Base-by-base conservation (phyloP, 2,113 vertebrate species). In the Chionis minor region DNA sequence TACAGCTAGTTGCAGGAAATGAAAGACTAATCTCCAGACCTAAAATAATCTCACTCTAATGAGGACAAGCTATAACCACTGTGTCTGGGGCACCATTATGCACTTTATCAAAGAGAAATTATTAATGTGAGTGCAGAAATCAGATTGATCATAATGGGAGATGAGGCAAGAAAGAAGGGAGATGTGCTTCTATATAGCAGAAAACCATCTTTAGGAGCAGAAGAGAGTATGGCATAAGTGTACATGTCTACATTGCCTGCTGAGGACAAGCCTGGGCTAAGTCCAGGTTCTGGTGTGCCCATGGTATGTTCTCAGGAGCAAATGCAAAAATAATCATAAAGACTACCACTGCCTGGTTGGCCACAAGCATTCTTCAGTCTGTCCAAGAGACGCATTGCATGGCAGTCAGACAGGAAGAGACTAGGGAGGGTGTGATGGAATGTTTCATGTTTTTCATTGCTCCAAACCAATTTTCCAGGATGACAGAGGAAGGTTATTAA, bases 171-270 rank as follows among this genome's bases (percentile, higher is more conserved):
- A 28, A 4, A 9, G 56, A 49, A 66, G 4, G 42, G 10, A 77
- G 14, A 59, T 1, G 3, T 79, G 5, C 3, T 8, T 40, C 35
- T 80, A 21, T 23, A 21, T 6, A 70, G 6, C 15, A 88, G 22
- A 63, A 90, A 86, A 33, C 1, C 12, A 23, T 19, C 16, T 78
- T 49, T 38, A 74, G 38, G 28, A 77, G 12, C 10, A 65, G 4
- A 75, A 4, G 7, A 52, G 18, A 32, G 4, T 35, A 44, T 12
- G 14, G 3, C 10, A 10, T 52, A 81, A 54, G 2, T 12, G 33
- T 40, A 19, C 0, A 1, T 38, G 30, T 69, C 16, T 65, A 19
- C 1, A 2, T 4, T 23, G 42, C 6, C 54, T 56, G 23, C 47
- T 52, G 28, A 67, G 65, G 17, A 51, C 12, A n/a, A 66, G 23